Evolutionary conservation across 2,888 invertebrate species (phyloP), one percentile per base, ranked within the genome.

Genomic region (Cantharis rustica): DNA sequence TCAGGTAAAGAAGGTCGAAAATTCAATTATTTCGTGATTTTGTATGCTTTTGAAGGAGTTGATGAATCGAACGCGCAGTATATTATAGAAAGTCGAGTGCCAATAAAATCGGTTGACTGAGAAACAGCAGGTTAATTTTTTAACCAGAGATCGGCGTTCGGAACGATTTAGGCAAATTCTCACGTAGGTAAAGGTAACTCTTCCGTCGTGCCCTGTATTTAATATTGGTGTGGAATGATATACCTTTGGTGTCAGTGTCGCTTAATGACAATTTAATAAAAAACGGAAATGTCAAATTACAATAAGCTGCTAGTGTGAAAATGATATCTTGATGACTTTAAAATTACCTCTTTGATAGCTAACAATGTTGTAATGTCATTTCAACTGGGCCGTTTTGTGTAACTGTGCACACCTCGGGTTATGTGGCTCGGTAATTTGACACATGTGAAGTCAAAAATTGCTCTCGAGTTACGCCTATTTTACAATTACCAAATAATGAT

Each of bases 261-360:
- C 76, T 82, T 87, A 87, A 87, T 86, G 85, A 84, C 84, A 82
- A 85, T 85, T 86, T 85, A 86, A 86, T 86, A 86, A 87, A 87
- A 87, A 87, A 87, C 87, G 87, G 87, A 87, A 87, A 85, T 85
- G 85, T 86, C 86, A 83, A 86, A 87, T 87, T 87, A 87, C 85
- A 83, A 86, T 86, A 84, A 85, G 83, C 85, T 83, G 82, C 79
- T 86, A 84, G 87, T 87, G 87, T 87, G 87, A 87, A 87, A 87
- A 87, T 87, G 86, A 86, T 84, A 85, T 84, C 85, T 84, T 87
- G 86, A 87, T 87, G 87, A 84, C 83, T 87, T 87, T 87, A 87
- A 87, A 87, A 87, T 87, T 87, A 81, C 80, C 76, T 74, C 80
- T 79, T 79, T 76, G 79, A 79, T 75, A 75, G 78, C 72, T 76